Evolutionary conservation across 2,113 vertebrate genomes (phyloP).

Genomic region (Sebastes schlegelii): DNA sequence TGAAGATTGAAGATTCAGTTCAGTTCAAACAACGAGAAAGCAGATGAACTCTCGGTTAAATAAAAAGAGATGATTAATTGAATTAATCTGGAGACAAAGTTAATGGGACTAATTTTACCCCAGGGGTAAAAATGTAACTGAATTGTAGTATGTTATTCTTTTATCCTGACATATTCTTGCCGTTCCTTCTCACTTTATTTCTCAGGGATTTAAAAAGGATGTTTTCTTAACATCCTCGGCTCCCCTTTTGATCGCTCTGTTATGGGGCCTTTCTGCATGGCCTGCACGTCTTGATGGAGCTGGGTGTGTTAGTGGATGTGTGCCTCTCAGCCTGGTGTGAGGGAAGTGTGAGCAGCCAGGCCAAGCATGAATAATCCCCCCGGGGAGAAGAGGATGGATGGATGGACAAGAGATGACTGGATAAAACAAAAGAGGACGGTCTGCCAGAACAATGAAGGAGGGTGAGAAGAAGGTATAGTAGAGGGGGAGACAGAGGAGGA

Average conservation of each 20-base stretch:
- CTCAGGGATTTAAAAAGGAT: neutral
- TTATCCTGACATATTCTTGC: neutral
- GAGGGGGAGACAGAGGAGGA: neutral
- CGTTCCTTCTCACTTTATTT: neutral
- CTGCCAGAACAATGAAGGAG: constrained; percentile 51
- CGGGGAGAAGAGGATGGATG: constrained; percentile 49
- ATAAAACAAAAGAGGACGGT: constrained; percentile 63
- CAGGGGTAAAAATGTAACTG: neutral
- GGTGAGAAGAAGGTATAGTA: constrained; percentile 2
- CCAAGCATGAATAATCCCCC: constrained; percentile 71
- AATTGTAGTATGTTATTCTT: neutral
- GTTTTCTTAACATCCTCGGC: neutral
- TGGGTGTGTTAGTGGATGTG: constrained; percentile 34
- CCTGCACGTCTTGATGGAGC: constrained; percentile 41
- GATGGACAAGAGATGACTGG: constrained; percentile 61
- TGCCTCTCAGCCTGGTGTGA: constrained; percentile 58
- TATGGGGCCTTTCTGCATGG: constrained; percentile 12
- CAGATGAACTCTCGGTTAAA: neutral
- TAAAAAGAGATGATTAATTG: neutral
- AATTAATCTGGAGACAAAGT: neutral
- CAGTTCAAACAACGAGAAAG: neutral
- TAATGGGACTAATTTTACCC: neutral
- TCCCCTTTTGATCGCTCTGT: neutral
- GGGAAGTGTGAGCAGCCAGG: constrained; percentile 61
- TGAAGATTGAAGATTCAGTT: neutral